A percentile compares a stretch with the other conserved stretches of the same genome.
phyloP scores from a whole-genome alignment of 1,140 invertebrate species.

The Drosophila saltans region DNA sequence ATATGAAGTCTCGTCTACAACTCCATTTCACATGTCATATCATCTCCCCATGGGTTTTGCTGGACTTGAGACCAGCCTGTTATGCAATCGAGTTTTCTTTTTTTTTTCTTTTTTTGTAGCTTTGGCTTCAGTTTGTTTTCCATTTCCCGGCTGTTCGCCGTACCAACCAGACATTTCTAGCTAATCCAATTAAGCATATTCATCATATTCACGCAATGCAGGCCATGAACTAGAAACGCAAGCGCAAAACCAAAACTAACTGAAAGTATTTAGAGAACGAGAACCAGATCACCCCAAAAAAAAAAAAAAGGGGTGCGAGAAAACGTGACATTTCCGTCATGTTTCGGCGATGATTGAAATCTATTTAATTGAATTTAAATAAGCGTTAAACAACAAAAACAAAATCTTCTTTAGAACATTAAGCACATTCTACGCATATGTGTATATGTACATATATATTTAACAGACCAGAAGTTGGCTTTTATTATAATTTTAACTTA shows the following conservation, averaged over 20 bases:
- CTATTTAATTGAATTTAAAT: constrained; percentile 67
- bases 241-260: background rate
- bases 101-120: constrained; percentile 23
- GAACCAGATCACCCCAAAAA: constrained; percentile 10
- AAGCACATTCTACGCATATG: no score
- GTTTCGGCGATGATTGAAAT: constrained; percentile 63
- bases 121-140: constrained; percentile 38
- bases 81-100: constrained; percentile 61
- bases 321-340: constrained; percentile 72
- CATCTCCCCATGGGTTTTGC: constrained; percentile 23
- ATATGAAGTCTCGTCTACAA: constrained; percentile 52
- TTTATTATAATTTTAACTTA: background rate
- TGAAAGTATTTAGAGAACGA: background rate
- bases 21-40: constrained; percentile 60
- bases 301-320: background rate
- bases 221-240: constrained; percentile 69
- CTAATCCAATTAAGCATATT: constrained; percentile 77
- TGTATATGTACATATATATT: no score
- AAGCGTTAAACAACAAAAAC: background rate
- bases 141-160: constrained; percentile 52
- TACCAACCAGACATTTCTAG: constrained; percentile 37
- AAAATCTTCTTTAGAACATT: background rate
- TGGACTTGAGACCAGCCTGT: constrained; percentile 34
- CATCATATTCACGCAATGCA: constrained; percentile 75
- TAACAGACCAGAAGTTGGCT: background rate